phyloP scores from a whole-genome alignment of 2,888 invertebrate species.

The Pyrrhosoma nymphula region DNA sequence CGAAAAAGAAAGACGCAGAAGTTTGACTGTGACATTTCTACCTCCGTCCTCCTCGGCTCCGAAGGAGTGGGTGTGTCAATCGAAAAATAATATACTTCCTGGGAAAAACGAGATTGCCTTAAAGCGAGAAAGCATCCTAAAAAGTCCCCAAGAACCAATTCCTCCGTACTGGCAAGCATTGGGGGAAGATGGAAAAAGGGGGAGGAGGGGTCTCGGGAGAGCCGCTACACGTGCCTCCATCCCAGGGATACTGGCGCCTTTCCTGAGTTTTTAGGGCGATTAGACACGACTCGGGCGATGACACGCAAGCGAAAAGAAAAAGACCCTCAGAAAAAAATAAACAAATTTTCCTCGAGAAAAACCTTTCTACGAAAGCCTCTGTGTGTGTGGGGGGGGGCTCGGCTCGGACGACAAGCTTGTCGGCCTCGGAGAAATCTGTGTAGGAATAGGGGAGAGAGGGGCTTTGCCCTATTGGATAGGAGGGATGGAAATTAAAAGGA shows the following conservation, averaged over 20 bases:
- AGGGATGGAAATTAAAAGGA: not conserved
- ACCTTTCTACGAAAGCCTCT: not conserved
- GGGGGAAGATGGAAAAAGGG: not conserved
- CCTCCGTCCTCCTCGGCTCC: not conserved
- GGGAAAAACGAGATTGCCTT: not conserved
- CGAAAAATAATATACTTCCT: not conserved
- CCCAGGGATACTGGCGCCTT: not conserved
- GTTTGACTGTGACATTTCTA: not conserved
- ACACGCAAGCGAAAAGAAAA: conserved; percentile 8
- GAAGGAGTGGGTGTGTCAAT: not conserved
- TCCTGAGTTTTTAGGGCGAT: not conserved
- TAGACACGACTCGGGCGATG: not conserved
- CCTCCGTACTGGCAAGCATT: not conserved
- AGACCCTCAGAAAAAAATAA: not conserved
- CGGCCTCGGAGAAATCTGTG: no score
- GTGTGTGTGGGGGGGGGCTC: no score
- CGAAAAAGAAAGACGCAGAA: not conserved
- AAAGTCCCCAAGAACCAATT: not conserved
- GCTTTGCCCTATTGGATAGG: not conserved
- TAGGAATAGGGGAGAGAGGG: no score
- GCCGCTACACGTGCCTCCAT: not conserved
- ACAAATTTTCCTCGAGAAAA: not conserved
- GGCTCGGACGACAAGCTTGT: no score
- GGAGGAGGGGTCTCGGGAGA: no score
- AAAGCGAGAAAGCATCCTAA: not conserved